These are phyloP conservation scores for Mesochorus sp. DNA, from an alignment of 2,888 invertebrate species.

Conservation along the genomic window DNA sequence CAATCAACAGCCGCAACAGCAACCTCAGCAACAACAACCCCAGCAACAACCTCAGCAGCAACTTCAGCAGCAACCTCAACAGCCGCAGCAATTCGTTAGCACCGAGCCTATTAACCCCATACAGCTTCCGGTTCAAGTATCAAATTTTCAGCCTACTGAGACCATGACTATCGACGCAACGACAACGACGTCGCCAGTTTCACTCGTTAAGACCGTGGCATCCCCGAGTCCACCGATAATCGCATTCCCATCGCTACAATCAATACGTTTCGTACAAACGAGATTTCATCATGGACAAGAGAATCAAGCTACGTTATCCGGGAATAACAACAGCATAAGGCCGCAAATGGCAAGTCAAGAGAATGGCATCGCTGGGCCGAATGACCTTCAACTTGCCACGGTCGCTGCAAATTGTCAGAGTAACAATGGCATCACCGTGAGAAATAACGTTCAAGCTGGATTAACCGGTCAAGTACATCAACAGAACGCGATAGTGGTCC, in stretches of 20 bases:
- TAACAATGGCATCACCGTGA: constrained; percentile 55
- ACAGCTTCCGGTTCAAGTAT: constrained; percentile 75
- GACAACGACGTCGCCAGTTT: constrained; percentile 71
- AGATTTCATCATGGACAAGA: constrained; percentile 70
- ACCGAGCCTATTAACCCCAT: constrained; percentile 74
- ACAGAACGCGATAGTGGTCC: constrained; percentile 75
- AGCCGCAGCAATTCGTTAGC: constrained; percentile 68
- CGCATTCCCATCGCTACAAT: constrained; percentile 78
- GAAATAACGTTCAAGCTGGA: constrained; percentile 64
- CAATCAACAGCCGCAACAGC: constrained; percentile 58
- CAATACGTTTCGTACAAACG: constrained; percentile 79
- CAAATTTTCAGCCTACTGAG: constrained; percentile 74
- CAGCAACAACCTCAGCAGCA: constrained; percentile 65
- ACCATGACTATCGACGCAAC: constrained; percentile 63
- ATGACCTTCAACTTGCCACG: constrained; percentile 71
- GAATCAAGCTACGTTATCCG: constrained; percentile 47
- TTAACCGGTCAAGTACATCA: constrained; percentile 69
- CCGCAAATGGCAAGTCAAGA: constrained; percentile 64
- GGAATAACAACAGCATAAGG: constrained; percentile 45
- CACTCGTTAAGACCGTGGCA: constrained; percentile 77
- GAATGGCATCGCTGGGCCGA: constrained; percentile 72
- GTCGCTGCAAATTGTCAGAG: constrained; percentile 40
- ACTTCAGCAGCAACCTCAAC: constrained; percentile 64
- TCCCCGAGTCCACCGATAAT: constrained; percentile 77
- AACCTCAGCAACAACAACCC: constrained; percentile 49